A percentile compares a stretch with the other conserved stretches of the same genome.
Evolutionary conservation across 2,888 invertebrate species (phyloP).

Genomic region (Lycophotia porphyrea): DNA sequence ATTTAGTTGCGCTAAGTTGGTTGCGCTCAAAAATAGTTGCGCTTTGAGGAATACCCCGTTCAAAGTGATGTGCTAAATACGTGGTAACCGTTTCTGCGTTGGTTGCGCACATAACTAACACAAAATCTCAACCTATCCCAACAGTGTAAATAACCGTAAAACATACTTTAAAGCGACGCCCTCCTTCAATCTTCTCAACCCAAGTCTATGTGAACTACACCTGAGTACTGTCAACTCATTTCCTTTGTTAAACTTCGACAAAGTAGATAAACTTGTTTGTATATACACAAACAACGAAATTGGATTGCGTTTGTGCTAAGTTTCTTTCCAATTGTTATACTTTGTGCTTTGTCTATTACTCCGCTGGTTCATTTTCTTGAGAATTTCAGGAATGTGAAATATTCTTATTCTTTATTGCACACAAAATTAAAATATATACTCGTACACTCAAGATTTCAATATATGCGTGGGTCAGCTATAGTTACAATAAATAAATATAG

Average conservation of each 20-base stretch:
- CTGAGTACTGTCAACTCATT: constrained; percentile 54
- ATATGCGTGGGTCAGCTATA: too few relatives aligned
- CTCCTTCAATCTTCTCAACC: constrained; percentile 20
- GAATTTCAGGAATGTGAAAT: not conserved
- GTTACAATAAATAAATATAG: too few relatives aligned
- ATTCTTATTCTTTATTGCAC: too few relatives aligned
- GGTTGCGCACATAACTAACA: too few relatives aligned
- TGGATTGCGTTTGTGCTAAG: constrained; percentile 58
- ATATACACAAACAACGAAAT: constrained; percentile 63
- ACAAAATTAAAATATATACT: too few relatives aligned
- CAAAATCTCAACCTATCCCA: not conserved
- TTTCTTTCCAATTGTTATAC: constrained; percentile 54
- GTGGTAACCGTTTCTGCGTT: not conserved
- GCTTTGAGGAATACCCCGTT: too few relatives aligned
- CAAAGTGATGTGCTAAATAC: not conserved
- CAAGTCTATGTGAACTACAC: constrained; percentile 43
- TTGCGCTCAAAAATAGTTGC: too few relatives aligned
- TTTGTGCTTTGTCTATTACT: constrained; percentile 35
- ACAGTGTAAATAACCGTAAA: not conserved
- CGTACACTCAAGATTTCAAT: too few relatives aligned
- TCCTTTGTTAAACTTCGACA: constrained; percentile 58
- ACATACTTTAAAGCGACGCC: constrained; percentile 8
- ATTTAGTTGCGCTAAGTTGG: too few relatives aligned
- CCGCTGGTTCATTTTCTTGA: not conserved
- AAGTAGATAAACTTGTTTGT: constrained; percentile 60